Evolutionary conservation across 2,888 invertebrate species (phyloP), one percentile per base, ranked within the genome.

Genomic region (Eupeodes latifasciatus): DNA sequence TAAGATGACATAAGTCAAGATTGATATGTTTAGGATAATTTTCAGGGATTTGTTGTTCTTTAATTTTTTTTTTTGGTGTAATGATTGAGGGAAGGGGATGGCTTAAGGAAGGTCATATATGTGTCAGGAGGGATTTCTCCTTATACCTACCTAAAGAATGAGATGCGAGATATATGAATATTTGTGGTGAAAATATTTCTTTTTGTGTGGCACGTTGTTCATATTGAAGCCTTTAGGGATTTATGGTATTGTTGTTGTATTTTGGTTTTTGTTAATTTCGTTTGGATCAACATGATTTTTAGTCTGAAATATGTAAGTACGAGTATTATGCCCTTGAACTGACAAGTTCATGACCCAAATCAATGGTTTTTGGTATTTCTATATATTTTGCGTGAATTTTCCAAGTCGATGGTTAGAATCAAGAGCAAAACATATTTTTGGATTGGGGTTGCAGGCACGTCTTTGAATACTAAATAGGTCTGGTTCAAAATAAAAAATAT

Each of bases 1-100:
- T 72, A 72, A 72, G 72, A 72, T 72, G 57, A 72, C 59, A 72
- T 72, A 72, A 72, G 72, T 72, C 72, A 72, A 72, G 72, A 72
- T 72, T 72, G 72, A 72, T 72, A 72, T 59, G 72, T 72, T 40
- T 47, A 44, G 72, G 72, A 72, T 72, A 59, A 72, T 72, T 72
- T 72, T 59, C 59, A 72, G 49, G 72, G 72, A 59, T 59, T 47
- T 59, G 72, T 27, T 44, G 9, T 14, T 36, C 11, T 49, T 51
- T 10, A 27, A 36, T 44, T 40, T 1, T 55, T 14, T 36, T 9
- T 16, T 16, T 11, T 19, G 14, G 19, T 34, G 27, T 12, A 64
- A 19, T 36, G 0, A 11, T 44, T 44, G 11, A 64, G 11, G 16
- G 44, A 11, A 10, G 19, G 6, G 27, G 6, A 12, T 3, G 2